phyloP scores from a whole-genome alignment of 2,797 vertebrate genomes.

The Enteromius paludinosus region DNA sequence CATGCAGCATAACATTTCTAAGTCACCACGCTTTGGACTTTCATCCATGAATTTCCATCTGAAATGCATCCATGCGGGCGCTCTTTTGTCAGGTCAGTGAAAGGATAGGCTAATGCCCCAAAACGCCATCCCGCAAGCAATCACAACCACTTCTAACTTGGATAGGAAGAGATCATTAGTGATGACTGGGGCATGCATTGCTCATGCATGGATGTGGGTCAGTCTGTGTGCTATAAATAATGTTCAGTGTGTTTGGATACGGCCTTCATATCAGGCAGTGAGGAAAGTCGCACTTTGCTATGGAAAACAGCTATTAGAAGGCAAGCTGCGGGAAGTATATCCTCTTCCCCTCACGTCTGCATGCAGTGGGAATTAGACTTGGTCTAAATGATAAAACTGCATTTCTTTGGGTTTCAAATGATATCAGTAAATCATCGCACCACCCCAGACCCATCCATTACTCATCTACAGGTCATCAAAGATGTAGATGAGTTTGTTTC shows the following conservation, averaged over 20 bases:
- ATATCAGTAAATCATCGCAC: not conserved
- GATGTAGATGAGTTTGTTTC: not conserved
- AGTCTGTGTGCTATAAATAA: constrained; percentile 43
- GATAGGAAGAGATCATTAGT: constrained; percentile 42
- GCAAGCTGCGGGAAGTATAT: not conserved
- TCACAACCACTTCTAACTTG: constrained; percentile 9
- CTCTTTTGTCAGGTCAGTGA: constrained; percentile 41
- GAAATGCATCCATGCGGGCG: constrained; percentile 26
- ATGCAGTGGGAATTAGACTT: not conserved
- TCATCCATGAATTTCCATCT: constrained; percentile 46
- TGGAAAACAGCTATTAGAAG: constrained; percentile 2
- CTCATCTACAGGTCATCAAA: not conserved
- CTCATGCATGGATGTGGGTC: constrained; percentile 43
- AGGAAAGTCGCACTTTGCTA: constrained; percentile 32
- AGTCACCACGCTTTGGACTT: constrained; percentile 43
- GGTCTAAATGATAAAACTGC: not conserved
- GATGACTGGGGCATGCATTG: constrained; percentile 12
- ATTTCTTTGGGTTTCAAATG: not conserved
- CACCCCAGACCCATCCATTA: not conserved
- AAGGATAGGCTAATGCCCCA: constrained; percentile 18
- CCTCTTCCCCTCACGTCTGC: not conserved
- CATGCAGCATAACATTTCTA: constrained; percentile 32
- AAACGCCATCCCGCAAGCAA: not conserved
- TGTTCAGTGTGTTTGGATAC: constrained; percentile 24
- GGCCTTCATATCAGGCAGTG: not conserved